Percentiles rank a stretch among this genome's conserved stretches.
phyloP scores from a whole-genome alignment of 2,113 vertebrate genomes.

The Tragelaphus strepsiceros region DNA sequence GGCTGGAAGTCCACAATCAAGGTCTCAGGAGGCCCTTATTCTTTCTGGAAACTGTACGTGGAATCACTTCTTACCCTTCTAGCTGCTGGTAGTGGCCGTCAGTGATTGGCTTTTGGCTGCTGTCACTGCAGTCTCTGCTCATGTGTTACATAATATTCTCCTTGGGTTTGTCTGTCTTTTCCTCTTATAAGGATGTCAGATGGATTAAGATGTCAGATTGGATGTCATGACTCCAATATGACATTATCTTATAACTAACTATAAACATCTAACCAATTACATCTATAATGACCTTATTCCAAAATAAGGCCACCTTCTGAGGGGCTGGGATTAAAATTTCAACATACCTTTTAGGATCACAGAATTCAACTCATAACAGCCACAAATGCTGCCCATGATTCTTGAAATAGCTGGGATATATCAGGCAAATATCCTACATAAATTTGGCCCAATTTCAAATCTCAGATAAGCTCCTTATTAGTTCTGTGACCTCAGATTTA shows the following conservation, averaged over 20 bases:
- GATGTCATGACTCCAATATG: neutral
- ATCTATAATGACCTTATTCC: neutral
- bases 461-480: neutral
- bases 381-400: neutral
- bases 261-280: neutral
- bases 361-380: neutral
- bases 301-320: neutral
- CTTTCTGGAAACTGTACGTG: neutral
- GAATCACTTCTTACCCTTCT: neutral
- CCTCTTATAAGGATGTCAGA: neutral
- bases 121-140: neutral
- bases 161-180: neutral
- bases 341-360: neutral
- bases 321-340: neutral
- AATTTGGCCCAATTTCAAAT: neutral
- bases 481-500: neutral
- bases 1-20: neutral
- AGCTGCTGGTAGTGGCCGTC: neutral
- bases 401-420: neutral
- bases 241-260: neutral
- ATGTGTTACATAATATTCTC: neutral
- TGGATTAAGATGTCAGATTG: neutral
- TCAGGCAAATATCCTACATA: neutral
- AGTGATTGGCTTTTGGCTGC: neutral
- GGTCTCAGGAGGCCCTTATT: neutral